These are phyloP conservation scores for Peromyscus californicus DNA, from an alignment of 2,113 vertebrate genomes.

Conservation along the genomic window DNA sequence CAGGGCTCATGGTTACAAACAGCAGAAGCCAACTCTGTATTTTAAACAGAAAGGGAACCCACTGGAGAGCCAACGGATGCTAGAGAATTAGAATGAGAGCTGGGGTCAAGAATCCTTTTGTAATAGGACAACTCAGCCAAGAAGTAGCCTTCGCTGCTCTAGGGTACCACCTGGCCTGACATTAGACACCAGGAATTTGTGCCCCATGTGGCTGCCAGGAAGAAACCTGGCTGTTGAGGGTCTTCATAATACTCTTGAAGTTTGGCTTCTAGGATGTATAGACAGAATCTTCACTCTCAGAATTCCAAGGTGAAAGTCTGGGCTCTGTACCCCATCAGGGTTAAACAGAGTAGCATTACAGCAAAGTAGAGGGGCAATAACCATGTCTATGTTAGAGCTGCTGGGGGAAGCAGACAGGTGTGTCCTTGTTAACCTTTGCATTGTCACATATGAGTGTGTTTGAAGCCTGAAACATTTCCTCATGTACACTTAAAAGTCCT, in stretches of 20 bases:
- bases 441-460: neutral
- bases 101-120: neutral
- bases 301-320: neutral
- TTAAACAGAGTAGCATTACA: neutral
- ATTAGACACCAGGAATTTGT: neutral
- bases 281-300: neutral
- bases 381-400: neutral
- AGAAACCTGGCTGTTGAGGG: neutral
- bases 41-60: constrained; percentile 44
- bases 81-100: neutral
- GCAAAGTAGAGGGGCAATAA: neutral
- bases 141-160: neutral
- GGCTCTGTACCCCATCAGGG: neutral
- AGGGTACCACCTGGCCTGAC: neutral
- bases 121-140: neutral
- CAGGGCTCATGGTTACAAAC: constrained; percentile 20
- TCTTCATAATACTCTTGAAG: neutral
- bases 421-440: neutral
- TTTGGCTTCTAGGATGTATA: neutral
- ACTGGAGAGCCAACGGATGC: neutral
- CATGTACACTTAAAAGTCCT: neutral
- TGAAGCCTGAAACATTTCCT: neutral
- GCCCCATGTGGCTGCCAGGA: neutral
- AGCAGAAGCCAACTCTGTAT: constrained; percentile 20
- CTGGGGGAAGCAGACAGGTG: neutral